phyloP scores from a whole-genome alignment of 2,888 invertebrate species.

The Tiliacea aurago region DNA sequence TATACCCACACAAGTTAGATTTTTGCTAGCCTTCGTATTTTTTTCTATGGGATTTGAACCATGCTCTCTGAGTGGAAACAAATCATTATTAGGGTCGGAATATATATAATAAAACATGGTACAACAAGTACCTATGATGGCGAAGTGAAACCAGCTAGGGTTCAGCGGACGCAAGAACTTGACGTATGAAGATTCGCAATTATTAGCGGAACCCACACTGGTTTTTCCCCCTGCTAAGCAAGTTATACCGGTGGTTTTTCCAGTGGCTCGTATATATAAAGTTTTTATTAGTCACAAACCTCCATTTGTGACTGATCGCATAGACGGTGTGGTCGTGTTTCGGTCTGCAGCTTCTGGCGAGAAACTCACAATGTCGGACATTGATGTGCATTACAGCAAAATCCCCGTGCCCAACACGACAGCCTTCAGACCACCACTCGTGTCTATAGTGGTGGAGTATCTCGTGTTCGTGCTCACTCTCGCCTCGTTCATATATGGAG shows the following conservation, averaged over 20 bases:
- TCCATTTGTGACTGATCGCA: conserved; percentile 40
- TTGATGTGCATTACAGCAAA: conserved; percentile 52
- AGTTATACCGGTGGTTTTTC: conserved; percentile 39
- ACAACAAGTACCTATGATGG: background rate
- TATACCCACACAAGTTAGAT: conserved; percentile 6
- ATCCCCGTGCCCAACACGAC: conserved; percentile 46
- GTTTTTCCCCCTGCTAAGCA: conserved; percentile 15
- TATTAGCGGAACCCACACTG: conserved; percentile 30
- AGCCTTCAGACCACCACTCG: conserved; percentile 44
- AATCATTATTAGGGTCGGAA: background rate
- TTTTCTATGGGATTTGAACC: background rate
- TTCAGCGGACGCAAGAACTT: background rate
- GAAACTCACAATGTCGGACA: conserved; percentile 34
- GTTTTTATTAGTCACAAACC: conserved; percentile 25
- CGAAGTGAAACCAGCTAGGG: conserved; percentile 1
- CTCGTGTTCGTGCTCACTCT: conserved; percentile 26
- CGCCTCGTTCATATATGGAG: conserved; percentile 32
- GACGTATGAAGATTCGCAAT: background rate
- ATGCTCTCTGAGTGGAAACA: background rate
- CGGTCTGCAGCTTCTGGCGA: conserved; percentile 8
- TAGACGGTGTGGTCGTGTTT: conserved; percentile 37
- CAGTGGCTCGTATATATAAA: conserved; percentile 35
- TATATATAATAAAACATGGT: background rate
- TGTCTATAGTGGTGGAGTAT: conserved; percentile 42
- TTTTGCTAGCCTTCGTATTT: background rate